Evolutionary conservation across 1,140 invertebrate species (phyloP).

Genomic region (Grapholita molesta): DNA sequence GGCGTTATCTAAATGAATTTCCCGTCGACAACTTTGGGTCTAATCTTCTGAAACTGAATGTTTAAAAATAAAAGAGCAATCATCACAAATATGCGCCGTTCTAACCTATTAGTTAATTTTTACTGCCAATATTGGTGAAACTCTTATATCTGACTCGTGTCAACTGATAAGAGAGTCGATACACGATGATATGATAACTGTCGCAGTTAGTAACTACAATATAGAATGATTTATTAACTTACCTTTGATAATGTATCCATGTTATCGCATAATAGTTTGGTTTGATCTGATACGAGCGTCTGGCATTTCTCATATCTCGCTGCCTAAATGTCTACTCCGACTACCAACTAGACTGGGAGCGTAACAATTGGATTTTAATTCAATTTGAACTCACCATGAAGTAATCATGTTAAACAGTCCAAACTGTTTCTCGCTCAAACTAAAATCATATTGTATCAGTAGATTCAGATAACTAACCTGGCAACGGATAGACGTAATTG

Average conservation of each 20-base stretch:
- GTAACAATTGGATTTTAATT: constrained; percentile 51
- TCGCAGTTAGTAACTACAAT: neutral
- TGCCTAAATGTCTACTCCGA: constrained; percentile 9
- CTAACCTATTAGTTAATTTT: too few species aligned
- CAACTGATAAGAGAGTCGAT: neutral
- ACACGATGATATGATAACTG: neutral
- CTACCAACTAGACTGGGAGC: constrained; percentile 34
- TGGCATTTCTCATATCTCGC: constrained; percentile 2
- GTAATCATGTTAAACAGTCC: constrained; percentile 60
- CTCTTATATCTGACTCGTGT: neutral
- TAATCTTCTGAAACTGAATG: too few species aligned
- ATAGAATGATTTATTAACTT: neutral
- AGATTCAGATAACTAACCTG: constrained; percentile 60
- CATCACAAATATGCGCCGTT: too few species aligned
- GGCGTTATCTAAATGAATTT: too few species aligned
- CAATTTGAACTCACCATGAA: constrained; percentile 39
- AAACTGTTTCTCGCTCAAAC: constrained; percentile 48
- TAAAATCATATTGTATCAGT: constrained; percentile 62
- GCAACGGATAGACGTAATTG: constrained; percentile 70
- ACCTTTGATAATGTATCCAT: neutral
- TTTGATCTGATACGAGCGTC: constrained; percentile 20
- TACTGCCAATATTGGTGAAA: too few species aligned
- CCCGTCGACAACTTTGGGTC: too few species aligned
- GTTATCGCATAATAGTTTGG: constrained; percentile 31
- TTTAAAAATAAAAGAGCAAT: too few species aligned